phyloP scores from a whole-genome alignment of 2,888 invertebrate genomes.

The Hyalella azteca region DNA sequence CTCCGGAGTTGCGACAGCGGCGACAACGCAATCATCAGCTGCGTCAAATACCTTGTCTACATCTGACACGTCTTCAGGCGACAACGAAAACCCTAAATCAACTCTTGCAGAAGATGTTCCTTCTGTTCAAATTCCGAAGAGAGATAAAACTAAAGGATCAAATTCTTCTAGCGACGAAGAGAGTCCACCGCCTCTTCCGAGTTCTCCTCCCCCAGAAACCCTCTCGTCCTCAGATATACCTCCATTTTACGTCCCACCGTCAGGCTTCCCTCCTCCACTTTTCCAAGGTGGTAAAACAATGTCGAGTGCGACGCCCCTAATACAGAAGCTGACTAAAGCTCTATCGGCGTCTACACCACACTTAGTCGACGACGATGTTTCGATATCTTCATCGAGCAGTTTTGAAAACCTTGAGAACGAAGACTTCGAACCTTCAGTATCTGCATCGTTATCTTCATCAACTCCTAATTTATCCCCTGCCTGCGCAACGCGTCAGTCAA shows the following conservation, averaged over 20 bases:
- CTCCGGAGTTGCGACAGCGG: neutral
- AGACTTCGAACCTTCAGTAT: neutral
- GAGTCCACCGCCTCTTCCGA: neutral
- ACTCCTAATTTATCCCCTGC: conserved; percentile 15
- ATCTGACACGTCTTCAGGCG: neutral
- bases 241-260: conserved; percentile 32
- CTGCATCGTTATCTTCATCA: conserved; percentile 4
- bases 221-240: conserved; percentile 9
- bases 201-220: neutral
- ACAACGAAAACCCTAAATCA: neutral
- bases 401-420: neutral
- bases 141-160: neutral
- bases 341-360: neutral
- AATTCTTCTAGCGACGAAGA: neutral
- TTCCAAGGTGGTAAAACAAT: neutral
- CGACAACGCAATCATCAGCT: neutral
- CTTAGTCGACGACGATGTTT: neutral
- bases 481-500: neutral
- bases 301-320: conserved; percentile 1
- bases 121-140: neutral
- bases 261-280: conserved; percentile 25
- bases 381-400: neutral
- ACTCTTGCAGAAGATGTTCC: neutral
- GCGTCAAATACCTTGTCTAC: neutral
- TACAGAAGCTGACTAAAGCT: neutral